These are phyloP conservation scores for Tragopan temminckii DNA, from an alignment of 2,797 vertebrate species.

Conservation along the genomic window DNA sequence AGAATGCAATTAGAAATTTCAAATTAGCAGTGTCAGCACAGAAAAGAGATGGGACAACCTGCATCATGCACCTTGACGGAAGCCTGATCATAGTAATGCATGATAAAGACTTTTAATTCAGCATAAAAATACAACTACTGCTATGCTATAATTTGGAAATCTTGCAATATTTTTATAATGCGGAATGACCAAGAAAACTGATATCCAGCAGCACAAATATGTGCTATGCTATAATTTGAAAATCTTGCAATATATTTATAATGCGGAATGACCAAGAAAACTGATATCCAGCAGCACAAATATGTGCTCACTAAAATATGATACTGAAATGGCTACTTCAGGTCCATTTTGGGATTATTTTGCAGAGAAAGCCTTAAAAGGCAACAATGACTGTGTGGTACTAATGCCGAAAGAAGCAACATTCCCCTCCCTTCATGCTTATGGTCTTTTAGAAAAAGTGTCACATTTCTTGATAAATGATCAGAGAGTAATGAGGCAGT, in stretches of 20 bases:
- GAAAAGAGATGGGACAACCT: background rate
- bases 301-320: background rate
- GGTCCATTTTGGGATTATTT: background rate
- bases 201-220: background rate
- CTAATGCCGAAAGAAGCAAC: background rate
- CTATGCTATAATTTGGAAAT: background rate
- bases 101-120: background rate
- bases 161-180: background rate
- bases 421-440: background rate
- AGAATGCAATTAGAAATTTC: conserved; percentile 58
- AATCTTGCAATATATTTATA: background rate
- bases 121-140: background rate
- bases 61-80: background rate
- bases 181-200: background rate
- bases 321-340: background rate
- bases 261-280: background rate
- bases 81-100: background rate
- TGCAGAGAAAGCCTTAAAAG: background rate
- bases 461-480: background rate
- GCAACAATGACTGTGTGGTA: background rate
- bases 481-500: background rate
- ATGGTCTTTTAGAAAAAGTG: background rate
- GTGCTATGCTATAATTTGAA: background rate
- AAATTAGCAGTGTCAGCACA: conserved; percentile 1
- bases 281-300: background rate